Evolutionary conservation across 2,113 vertebrate species (phyloP).

Genomic region (Rhea americana): DNA sequence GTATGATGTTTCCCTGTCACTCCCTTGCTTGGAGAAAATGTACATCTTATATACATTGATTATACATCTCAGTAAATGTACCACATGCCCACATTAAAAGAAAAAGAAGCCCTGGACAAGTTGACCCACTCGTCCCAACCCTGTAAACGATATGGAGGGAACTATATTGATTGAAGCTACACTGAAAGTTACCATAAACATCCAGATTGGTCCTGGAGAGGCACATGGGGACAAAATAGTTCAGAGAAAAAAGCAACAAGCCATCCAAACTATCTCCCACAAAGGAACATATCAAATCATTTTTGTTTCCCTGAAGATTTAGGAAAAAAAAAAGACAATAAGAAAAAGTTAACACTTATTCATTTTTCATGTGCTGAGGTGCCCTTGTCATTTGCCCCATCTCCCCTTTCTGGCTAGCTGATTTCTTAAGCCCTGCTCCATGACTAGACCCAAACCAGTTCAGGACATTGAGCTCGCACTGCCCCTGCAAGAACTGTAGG

Average conservation of each 20-base stretch:
- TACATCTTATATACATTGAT: neutral
- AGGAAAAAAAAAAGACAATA: neutral
- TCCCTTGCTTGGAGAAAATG: neutral
- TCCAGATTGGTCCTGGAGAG: slow-evolving; percentile 40
- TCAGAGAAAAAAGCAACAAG: slow-evolving; percentile 28
- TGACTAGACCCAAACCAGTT: neutral
- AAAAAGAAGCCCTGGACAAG: neutral
- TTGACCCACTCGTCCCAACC: neutral
- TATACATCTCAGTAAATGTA: slow-evolving; percentile 4
- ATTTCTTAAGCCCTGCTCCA: neutral
- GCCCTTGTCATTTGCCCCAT: neutral
- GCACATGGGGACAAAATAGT: slow-evolving; percentile 21
- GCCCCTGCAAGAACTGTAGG: neutral
- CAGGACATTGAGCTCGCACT: neutral
- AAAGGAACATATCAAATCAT: neutral
- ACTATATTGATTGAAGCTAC: neutral
- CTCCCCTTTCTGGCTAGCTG: neutral
- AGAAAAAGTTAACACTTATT: neutral
- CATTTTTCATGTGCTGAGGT: slow-evolving; percentile 4
- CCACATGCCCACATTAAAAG: neutral
- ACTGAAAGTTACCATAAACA: slow-evolving; percentile 29
- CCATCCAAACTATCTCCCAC: neutral
- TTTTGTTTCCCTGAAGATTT: slow-evolving; percentile 26
- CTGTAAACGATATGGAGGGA: slow-evolving; percentile 15
- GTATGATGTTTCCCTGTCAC: neutral